phyloP scores from a whole-genome alignment of 2,888 invertebrate genomes.

The Catocala fraxini region DNA sequence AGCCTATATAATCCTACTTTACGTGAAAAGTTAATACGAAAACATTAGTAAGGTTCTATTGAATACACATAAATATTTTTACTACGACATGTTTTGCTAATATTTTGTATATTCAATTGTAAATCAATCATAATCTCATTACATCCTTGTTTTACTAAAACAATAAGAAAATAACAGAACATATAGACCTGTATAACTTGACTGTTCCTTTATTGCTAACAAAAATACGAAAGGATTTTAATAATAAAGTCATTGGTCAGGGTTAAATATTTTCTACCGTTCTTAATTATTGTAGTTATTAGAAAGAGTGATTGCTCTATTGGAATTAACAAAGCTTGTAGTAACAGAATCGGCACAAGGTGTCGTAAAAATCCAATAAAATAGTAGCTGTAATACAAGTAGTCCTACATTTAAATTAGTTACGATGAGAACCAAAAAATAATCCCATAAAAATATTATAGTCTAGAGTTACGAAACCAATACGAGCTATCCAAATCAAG shows the following conservation, averaged over 20 bases:
- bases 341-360: not conserved
- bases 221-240: too few species aligned
- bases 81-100: not conserved
- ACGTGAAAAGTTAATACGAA: conserved; percentile 8
- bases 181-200: too few species aligned
- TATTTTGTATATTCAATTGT: not conserved
- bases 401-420: conserved; percentile 21
- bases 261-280: too few species aligned
- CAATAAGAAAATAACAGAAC: too few species aligned
- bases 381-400: conserved; percentile 16
- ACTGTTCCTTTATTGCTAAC: too few species aligned
- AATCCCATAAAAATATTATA: conserved; percentile 37
- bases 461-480: conserved; percentile 43
- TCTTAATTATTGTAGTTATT: too few species aligned
- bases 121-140: too few species aligned
- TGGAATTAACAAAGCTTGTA: not conserved
- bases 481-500: conserved; percentile 41
- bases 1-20: conserved; percentile 16
- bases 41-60: not conserved
- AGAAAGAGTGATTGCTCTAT: too few species aligned
- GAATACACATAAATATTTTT: not conserved
- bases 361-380: conserved; percentile 15
- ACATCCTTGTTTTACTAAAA: too few species aligned
- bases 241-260: too few species aligned
- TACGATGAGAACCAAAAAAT: conserved; percentile 22